phyloP scores from a whole-genome alignment of 2,113 vertebrate species.

The Apodemus speciosus region DNA sequence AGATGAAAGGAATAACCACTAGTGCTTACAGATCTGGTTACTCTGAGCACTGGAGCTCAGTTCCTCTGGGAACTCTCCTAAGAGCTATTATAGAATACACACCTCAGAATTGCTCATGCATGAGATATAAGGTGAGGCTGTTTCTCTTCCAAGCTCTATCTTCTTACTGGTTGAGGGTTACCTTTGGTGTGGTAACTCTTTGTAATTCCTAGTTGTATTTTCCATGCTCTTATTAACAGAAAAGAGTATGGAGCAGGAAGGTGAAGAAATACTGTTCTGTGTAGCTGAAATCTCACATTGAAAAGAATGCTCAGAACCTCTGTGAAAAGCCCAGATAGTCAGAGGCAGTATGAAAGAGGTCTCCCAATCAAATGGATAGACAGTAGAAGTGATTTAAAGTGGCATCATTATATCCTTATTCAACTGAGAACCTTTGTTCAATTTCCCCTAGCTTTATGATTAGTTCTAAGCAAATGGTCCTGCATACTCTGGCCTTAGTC shows the following conservation, averaged over 20 bases:
- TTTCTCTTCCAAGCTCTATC: neutral
- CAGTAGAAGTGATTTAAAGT: neutral
- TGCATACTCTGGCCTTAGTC: neutral
- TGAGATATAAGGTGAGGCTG: neutral
- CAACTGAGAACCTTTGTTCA: neutral
- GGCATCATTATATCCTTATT: neutral
- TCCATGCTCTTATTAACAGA: neutral
- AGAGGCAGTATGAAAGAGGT: neutral
- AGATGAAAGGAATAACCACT: neutral
- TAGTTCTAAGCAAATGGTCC: neutral
- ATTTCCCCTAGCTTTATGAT: neutral
- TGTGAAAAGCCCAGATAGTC: neutral
- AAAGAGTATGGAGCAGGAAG: neutral
- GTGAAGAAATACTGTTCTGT: neutral
- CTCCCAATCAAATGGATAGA: too few species aligned
- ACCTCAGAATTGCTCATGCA: neutral
- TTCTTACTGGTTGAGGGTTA: neutral
- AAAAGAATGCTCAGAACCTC: neutral
- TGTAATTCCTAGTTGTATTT: neutral
- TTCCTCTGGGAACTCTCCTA: neutral
- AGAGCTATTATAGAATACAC: neutral
- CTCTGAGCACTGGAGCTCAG: neutral
- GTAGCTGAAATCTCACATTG: neutral
- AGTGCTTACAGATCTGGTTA: neutral
- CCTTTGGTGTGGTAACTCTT: neutral